phyloP scores from a whole-genome alignment of 2,113 vertebrate genomes.

The Epinephelus cyanopodus region DNA sequence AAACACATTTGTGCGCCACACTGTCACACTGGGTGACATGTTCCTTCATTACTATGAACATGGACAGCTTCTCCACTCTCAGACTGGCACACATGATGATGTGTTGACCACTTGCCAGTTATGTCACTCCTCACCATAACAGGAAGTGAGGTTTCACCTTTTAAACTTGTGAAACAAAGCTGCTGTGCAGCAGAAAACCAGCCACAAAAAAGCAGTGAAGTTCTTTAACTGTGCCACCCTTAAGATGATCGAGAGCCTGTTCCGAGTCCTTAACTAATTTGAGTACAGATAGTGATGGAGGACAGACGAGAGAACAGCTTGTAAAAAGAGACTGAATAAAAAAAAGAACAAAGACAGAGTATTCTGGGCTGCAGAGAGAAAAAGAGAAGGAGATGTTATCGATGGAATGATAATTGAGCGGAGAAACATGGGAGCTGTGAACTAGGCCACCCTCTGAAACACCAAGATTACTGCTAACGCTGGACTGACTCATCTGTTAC shows the following conservation, averaged over 20 bases:
- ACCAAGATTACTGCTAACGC: slow-evolving; percentile 13
- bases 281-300: background rate
- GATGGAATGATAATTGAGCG: slow-evolving; percentile 10
- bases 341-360: slow-evolving; percentile 3
- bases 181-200: background rate
- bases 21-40: background rate
- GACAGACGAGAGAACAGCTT: background rate
- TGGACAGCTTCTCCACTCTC: background rate
- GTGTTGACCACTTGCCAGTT: background rate
- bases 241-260: background rate
- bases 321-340: background rate
- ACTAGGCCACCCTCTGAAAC: slow-evolving; percentile 29
- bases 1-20: too few species aligned
- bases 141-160: background rate
- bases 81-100: background rate
- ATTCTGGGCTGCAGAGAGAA: slow-evolving; percentile 21
- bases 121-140: background rate
- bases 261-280: slow-evolving; percentile 12
- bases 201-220: background rate
- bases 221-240: background rate
- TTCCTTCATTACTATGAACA: background rate
- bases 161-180: background rate
- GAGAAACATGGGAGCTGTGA: slow-evolving; percentile 29
- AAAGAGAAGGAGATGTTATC: slow-evolving; percentile 22
- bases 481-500: slow-evolving; percentile 2